These are phyloP conservation scores for Harlomillsia oculata DNA, from an alignment of 1,140 invertebrate genomes.

Conservation along the genomic window DNA sequence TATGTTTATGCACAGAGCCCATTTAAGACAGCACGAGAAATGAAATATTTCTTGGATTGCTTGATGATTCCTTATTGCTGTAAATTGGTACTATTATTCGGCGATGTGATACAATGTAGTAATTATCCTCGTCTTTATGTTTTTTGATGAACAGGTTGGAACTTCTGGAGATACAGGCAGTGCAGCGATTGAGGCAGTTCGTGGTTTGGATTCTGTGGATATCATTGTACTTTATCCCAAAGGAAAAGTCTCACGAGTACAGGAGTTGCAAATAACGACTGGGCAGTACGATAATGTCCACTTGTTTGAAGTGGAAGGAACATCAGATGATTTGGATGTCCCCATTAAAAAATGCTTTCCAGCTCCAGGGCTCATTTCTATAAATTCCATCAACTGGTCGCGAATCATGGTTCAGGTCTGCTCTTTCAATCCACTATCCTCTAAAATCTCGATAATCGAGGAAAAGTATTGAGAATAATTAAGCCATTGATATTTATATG, in stretches of 20 bases:
- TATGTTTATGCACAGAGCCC: too few species aligned
- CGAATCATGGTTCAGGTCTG: slow-evolving; percentile 44
- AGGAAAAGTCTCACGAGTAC: slow-evolving; percentile 40
- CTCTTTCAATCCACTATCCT: too few species aligned
- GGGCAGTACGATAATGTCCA: slow-evolving; percentile 43
- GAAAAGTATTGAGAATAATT: neutral
- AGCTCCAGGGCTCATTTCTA: slow-evolving; percentile 39
- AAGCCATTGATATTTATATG: neutral
- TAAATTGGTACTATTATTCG: too few species aligned
- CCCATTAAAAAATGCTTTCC: slow-evolving; percentile 42
- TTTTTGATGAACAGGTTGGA: slow-evolving; percentile 34
- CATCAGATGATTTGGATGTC: slow-evolving; percentile 44
- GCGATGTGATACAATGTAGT: neutral
- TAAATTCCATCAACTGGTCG: slow-evolving; percentile 48
- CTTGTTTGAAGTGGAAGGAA: slow-evolving; percentile 43
- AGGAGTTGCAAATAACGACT: slow-evolving; percentile 47
- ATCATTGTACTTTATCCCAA: slow-evolving; percentile 45
- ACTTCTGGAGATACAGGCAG: slow-evolving; percentile 49
- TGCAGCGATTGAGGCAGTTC: slow-evolving; percentile 44
- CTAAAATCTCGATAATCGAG: too few species aligned
- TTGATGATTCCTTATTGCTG: too few species aligned
- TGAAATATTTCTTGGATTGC: too few species aligned
- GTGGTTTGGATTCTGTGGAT: slow-evolving; percentile 41
- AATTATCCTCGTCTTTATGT: neutral
- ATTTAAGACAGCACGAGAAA: too few species aligned